These are phyloP conservation scores for Heliconius hermathena DNA, from an alignment of 1,140 invertebrate genomes.

Conservation along the genomic window DNA sequence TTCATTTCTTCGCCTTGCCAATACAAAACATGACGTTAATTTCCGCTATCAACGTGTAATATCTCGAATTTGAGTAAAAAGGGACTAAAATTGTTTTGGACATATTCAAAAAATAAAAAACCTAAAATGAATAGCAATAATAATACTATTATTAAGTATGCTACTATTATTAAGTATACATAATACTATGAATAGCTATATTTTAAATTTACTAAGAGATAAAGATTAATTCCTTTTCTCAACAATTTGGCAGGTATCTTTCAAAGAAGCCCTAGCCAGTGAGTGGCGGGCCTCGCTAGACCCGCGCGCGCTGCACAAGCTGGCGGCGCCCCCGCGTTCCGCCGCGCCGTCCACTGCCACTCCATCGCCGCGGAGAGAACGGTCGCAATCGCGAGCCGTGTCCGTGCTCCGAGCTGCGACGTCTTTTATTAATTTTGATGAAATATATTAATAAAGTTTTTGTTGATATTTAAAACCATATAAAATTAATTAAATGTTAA, in stretches of 20 bases:
- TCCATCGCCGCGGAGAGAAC: slow-evolving; percentile 54
- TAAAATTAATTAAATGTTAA: background rate
- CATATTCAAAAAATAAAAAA: too few relatives aligned
- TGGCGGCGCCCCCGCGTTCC: slow-evolving; percentile 62
- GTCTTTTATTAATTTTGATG: slow-evolving; percentile 74
- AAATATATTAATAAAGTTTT: slow-evolving; percentile 56
- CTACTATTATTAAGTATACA: too few relatives aligned
- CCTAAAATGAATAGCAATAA: too few relatives aligned
- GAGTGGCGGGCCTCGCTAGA: slow-evolving; percentile 69
- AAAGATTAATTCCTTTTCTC: too few relatives aligned
- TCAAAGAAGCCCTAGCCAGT: slow-evolving; percentile 61
- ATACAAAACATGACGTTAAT: too few relatives aligned
- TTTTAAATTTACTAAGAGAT: too few relatives aligned
- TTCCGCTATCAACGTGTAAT: too few relatives aligned
- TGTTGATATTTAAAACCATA: background rate
- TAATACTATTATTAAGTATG: too few relatives aligned
- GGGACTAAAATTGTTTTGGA: too few relatives aligned
- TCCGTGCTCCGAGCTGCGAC: slow-evolving; percentile 66
- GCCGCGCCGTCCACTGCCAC: slow-evolving; percentile 58
- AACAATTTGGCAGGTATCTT: slow-evolving; percentile 54
- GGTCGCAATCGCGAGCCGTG: slow-evolving; percentile 64
- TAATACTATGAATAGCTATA: too few relatives aligned
- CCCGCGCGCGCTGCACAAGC: slow-evolving; percentile 60
- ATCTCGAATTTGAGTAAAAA: too few relatives aligned
- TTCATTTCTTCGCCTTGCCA: too few relatives aligned